Conservation (phyloP, 2,797 vertebrate genomes). For the Eleutherodactylus coqui region DNA sequence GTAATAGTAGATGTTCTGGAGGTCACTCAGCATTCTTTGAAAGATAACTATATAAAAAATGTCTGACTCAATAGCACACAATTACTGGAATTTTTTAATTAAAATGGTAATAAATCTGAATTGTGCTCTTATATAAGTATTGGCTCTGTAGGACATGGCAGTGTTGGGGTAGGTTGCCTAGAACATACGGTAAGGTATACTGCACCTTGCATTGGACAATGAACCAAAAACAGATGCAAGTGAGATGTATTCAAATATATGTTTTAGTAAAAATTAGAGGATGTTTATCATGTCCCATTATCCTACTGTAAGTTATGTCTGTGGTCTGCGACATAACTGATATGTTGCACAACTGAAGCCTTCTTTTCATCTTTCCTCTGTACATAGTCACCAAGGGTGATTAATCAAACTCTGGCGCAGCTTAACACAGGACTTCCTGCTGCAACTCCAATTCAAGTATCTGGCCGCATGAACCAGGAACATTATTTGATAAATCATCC, state of each 20-base stretch:
- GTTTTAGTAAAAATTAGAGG: conserved; percentile 1
- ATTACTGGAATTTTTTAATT: too few relatives aligned
- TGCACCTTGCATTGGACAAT: neutral
- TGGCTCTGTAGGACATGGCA: neutral
- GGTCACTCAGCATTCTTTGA: neutral
- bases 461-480: conserved; percentile 47
- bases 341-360: conserved; percentile 35
- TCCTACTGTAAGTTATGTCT: neutral
- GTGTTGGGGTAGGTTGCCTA: neutral
- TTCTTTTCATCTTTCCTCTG: conserved; percentile 45
- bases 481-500: conserved; percentile 57
- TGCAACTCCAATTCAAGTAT: conserved; percentile 53
- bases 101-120: neutral
- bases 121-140: neutral
- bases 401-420: conserved; percentile 52
- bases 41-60: neutral
- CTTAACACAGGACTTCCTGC: conserved; percentile 55
- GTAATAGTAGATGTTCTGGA: neutral
- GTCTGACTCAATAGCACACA: neutral
- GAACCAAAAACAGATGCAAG: neutral
- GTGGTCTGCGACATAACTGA: conserved; percentile 42
- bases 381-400: conserved; percentile 56
- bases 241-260: conserved; percentile 2
- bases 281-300: conserved; percentile 26
- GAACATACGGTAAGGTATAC: neutral